phyloP scores from a whole-genome alignment of 2,797 vertebrate species.

The Botia kubotai region DNA sequence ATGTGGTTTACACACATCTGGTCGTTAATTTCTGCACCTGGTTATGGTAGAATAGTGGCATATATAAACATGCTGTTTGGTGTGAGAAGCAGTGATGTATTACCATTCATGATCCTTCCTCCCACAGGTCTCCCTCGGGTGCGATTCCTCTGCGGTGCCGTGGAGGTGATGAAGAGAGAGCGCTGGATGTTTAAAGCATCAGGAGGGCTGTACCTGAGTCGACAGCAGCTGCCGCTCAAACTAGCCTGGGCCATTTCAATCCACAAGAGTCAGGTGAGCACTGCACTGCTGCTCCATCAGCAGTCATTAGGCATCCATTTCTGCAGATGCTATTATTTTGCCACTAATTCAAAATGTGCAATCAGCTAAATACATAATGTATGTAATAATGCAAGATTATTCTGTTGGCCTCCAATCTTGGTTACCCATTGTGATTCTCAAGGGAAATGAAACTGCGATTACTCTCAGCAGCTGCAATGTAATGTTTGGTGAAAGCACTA shows the following conservation, averaged over 20 bases:
- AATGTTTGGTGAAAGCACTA: neutral
- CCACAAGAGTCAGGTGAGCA: conserved; percentile 94
- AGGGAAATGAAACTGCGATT: neutral
- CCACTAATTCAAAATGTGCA: conserved; percentile 4
- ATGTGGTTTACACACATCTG: no score
- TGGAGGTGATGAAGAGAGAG: conserved; percentile 84
- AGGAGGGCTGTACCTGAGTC: conserved; percentile 84
- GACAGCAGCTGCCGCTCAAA: conserved; percentile 93
- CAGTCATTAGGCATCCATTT: neutral
- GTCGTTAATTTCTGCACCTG: neutral
- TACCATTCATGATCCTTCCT: neutral
- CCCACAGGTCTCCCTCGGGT: conserved; percentile 86
- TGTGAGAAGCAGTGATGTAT: neutral
- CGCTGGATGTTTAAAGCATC: conserved; percentile 88
- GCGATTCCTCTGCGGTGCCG: conserved; percentile 88
- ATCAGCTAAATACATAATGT: neutral
- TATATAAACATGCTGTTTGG: neutral
- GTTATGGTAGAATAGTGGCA: neutral
- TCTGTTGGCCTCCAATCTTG: neutral
- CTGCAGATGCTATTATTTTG: neutral
- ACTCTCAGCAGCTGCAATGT: neutral
- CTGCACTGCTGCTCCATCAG: neutral
- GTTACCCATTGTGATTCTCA: neutral
- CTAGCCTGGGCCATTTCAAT: conserved; percentile 98
- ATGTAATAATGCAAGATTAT: neutral